A percentile compares a stretch with the other conserved stretches of the same genome.
Conservation (phyloP, 2,797 vertebrate genomes). For the Choloepus didactylus region DNA sequence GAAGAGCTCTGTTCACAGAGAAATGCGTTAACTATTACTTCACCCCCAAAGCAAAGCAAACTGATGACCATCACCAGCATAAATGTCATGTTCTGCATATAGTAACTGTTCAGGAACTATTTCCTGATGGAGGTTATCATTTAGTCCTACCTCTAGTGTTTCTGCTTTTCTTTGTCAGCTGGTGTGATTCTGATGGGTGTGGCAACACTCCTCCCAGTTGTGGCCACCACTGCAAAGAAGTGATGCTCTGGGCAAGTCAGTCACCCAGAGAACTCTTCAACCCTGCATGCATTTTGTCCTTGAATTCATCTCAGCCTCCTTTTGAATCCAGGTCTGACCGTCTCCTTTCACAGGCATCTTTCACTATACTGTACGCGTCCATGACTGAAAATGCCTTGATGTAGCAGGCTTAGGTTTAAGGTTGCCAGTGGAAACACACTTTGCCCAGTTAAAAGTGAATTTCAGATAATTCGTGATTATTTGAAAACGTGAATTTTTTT, state of each 20-base stretch:
- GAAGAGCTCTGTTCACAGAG: background rate
- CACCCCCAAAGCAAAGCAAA: background rate
- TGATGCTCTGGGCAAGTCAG: background rate
- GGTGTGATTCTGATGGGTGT: background rate
- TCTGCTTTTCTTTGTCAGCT: background rate
- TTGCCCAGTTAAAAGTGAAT: background rate
- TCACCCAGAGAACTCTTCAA: background rate
- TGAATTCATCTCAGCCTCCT: background rate
- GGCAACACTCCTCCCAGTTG: background rate
- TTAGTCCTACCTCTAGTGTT: background rate
- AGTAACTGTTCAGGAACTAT: background rate
- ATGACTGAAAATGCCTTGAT: background rate
- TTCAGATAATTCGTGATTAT: background rate
- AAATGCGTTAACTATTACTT: background rate
- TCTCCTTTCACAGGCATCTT: background rate
- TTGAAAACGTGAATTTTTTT: background rate
- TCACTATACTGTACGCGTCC: background rate
- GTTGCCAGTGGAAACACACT: background rate
- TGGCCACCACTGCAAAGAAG: background rate
- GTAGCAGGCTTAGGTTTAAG: background rate
- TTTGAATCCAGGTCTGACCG: background rate
- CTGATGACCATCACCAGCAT: background rate
- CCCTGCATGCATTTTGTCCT: background rate
- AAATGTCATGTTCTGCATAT: background rate
- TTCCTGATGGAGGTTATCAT: background rate